Base-by-base conservation (phyloP, 2,113 vertebrate species). In the Ifrita kowaldi region DNA sequence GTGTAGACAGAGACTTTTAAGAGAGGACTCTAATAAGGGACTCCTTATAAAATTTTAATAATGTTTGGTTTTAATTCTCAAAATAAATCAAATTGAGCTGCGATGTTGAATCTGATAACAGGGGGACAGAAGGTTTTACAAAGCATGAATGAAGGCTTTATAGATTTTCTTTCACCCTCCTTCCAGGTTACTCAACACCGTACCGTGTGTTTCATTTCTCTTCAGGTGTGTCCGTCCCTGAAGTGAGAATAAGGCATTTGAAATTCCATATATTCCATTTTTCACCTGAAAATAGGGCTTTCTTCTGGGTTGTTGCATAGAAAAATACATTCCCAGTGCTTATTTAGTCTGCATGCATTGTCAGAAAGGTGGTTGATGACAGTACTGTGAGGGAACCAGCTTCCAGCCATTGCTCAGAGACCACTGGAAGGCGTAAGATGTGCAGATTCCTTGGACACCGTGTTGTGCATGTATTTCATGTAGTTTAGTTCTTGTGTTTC, bases 131-230 rank as follows among this genome's bases (percentile, higher is more conserved):
- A 77, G 33, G 55, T 77, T 87, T 71, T 67, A 27, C 13, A 81
- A 87, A 92, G 55, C 74, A 55, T 83, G 67, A 96, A 84, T 89
- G 74, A 85, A 82, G 42, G 57, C 89, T 91, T 92, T 94, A 27
- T 71, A 47, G 46, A 46, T 86, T 92, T 92, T 81, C 20, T 63
- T 92, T 60, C 44, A 90, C 30, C 12, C 13, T 78, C 42, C 55
- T 83, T 83, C 30, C 70, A 76, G 23, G 23, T 75, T 68, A 10
- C 14, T 87, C 32, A 26, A 49, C 16, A 11, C 27, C 50, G 3
- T 9, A 42, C 33, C 44, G 16, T 30, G 33, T 27, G 27, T 65
- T 87, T 92, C 59, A 30, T n/a, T 82, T 85, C 41, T 79, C 56
- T 75, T 80, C 37, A n/a, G 60, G 24, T 64, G 0, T 53, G 10